Base-by-base conservation (phyloP, 2,888 invertebrate genomes). In the Scrobipalpa atriplicella region DNA sequence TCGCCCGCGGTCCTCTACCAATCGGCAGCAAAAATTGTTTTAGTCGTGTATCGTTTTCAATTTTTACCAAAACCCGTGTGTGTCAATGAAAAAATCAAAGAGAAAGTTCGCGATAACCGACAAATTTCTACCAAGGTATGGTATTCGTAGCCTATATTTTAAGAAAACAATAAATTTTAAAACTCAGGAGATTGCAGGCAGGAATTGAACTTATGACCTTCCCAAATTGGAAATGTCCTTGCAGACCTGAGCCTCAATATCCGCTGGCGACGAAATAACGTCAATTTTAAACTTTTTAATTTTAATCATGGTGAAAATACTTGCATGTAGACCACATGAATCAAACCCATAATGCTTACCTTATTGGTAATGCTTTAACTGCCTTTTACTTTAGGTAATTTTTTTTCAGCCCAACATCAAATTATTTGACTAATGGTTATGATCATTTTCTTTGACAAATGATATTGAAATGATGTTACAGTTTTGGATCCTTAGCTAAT, bases 61-160 rank as follows among this genome's bases (percentile, higher is more conserved):
- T 77, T 78, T 83, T 78, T 71, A 67, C 72, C 78, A 76, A 75
- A 84, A 83, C 75, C 77, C 78, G 83, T 90, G 87, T 85, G 93
- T 93, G 93, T 93, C 93, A 93, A 93, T 93, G 93, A 93, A 90
- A 92, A 92, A 83, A 91, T 86, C 88, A 81, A 87, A 87, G 89
- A 93, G 87, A 90, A 93, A 87, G 85, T 93, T 82, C 78, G 90
- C 91, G 82, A 91, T 92, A 78, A 92, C 87, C 78, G 90, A 93
- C 88, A 93, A 91, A 89, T 93, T 93, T 86, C 84, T 93, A 73
- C 93, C 93, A 79, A 93, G 93, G 93, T 93, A 69, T 86, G 91
- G 91, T 52, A 47, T 51, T 47, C 29, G 5, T 29, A 29, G 5
- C 29, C 29, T 29, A 29, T 3, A 29, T 29, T 3, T 29, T 29